A percentile compares a stretch with the other conserved stretches of the same genome.
Conservation (phyloP, 2,797 vertebrate species). For the Sebastes elongatus region DNA sequence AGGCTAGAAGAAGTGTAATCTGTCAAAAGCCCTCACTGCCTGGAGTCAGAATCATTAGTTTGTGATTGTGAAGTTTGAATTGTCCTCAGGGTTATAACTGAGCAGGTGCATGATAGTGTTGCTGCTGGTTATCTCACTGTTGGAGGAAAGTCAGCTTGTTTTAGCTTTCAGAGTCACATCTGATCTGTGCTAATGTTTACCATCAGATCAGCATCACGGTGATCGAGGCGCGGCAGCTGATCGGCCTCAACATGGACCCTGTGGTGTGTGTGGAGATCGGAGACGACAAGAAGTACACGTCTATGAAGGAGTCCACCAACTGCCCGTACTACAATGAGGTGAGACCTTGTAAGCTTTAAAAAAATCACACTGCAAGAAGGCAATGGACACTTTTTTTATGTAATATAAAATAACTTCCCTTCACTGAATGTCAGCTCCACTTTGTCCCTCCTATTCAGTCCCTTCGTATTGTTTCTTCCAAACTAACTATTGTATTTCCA, state of each 20-base stretch:
- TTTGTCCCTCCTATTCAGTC: conserved; percentile 72
- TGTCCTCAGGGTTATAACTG: too few species aligned
- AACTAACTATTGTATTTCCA: conserved; percentile 65
- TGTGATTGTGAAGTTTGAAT: background rate
- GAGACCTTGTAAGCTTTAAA: conserved; percentile 72
- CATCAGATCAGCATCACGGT: conserved; percentile 92
- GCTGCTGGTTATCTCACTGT: background rate
- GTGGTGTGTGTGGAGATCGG: conserved; percentile 97
- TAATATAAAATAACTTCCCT: background rate
- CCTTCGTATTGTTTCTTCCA: conserved; percentile 82
- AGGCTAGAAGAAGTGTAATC: background rate
- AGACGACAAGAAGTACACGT: conserved; percentile 97
- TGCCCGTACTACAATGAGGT: conserved; percentile 99
- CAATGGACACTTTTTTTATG: too few species aligned
- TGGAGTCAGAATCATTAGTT: background rate
- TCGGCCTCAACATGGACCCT: conserved; percentile 98
- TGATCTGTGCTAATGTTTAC: conserved; percentile 7
- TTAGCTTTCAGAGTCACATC: background rate
- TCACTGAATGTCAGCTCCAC: conserved; percentile 86
- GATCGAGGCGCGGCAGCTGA: conserved; percentile 94
- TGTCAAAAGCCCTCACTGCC: background rate
- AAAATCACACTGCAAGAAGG: background rate
- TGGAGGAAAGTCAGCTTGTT: background rate
- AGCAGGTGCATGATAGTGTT: background rate
- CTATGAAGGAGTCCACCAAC: conserved; percentile 98